Evolutionary conservation across 2,113 vertebrate genomes (phyloP).

Genomic region (Xenopus laevis): DNA sequence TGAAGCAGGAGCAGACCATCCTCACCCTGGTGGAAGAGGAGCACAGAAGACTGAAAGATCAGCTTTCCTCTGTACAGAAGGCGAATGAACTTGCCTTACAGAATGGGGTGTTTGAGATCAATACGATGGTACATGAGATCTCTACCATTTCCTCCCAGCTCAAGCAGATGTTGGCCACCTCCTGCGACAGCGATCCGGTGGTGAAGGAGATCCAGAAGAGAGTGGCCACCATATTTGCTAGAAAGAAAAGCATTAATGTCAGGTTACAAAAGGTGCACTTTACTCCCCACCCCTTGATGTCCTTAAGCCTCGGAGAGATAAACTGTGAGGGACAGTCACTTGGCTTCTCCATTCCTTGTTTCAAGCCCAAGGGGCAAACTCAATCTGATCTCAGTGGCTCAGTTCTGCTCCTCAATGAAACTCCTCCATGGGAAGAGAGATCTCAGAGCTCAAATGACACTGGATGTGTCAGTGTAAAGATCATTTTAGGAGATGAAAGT

Average conservation of each 20-base stretch:
- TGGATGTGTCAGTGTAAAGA: slow-evolving; percentile 45
- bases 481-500: slow-evolving; percentile 51
- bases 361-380: neutral
- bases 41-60: slow-evolving; percentile 58
- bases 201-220: slow-evolving; percentile 52
- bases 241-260: slow-evolving; percentile 57
- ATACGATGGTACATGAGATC: slow-evolving; percentile 56
- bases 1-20: slow-evolving; percentile 62
- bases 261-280: slow-evolving; percentile 65
- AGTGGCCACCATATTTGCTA: slow-evolving; percentile 60
- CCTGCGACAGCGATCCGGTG: slow-evolving; percentile 26
- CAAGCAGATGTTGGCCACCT: slow-evolving; percentile 39
- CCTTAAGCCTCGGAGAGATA: slow-evolving; percentile 62
- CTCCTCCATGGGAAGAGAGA: neutral
- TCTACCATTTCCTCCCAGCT: slow-evolving; percentile 54
- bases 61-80: slow-evolving; percentile 62
- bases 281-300: slow-evolving; percentile 61
- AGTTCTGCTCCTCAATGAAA: slow-evolving; percentile 5
- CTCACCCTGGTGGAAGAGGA: slow-evolving; percentile 68
- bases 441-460: neutral
- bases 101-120: slow-evolving; percentile 58
- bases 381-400: no score
- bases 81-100: slow-evolving; percentile 59
- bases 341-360: slow-evolving; percentile 42
- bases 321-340: slow-evolving; percentile 57